Base-by-base conservation (phyloP, 2,888 invertebrate genomes). In the Drosophila kanekoi region DNA sequence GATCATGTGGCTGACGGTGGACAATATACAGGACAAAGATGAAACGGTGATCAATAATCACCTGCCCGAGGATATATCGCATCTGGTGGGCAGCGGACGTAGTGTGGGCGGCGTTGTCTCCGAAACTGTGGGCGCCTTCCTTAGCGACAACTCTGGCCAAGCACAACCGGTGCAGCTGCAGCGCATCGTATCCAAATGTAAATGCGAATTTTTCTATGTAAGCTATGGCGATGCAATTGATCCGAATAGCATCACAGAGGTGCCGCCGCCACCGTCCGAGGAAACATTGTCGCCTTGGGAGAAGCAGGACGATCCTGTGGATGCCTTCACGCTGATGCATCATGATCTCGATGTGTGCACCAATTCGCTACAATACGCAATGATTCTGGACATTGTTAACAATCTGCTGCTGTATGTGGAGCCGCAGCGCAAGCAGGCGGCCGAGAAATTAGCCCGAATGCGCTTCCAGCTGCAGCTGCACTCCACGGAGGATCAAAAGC, bases 261-360 rank as follows among this genome's bases (percentile, higher is more conserved):
- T 95, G 10, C 96, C 96, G 10, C 95, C 95, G 3, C 95, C 95
- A 0, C 96, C 96, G 4, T 93, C 94, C 0, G 95, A 95, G 85
- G 95, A 95, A 76, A 94, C 94, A 1, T 93, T 95, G 3, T 95
- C 95, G 40, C 95, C 95, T 1, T 97, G 97, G 96, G 96, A 96
- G 87, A 95, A 96, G 66, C 94, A 95, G 76, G 96, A 97, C 83
- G 96, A 96, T 68, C 97, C 98, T 1, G 98, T 98, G 47, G 99
- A 99, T 93, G 98, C 98, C 2, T 98, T 99, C 92, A 99, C 98
- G 0, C 94, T 99, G 51, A 98, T 99, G 95, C 99, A 99, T 93
- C 98, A 99, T 91, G 99, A 99, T 93, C 94, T 99, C 37, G 98
- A 99, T 91, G 98, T 98, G n/a, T 98, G 97, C 93, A 98, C 98